Evolutionary conservation across 2,888 invertebrate species (phyloP).

Genomic region (Cryptops parisi): DNA sequence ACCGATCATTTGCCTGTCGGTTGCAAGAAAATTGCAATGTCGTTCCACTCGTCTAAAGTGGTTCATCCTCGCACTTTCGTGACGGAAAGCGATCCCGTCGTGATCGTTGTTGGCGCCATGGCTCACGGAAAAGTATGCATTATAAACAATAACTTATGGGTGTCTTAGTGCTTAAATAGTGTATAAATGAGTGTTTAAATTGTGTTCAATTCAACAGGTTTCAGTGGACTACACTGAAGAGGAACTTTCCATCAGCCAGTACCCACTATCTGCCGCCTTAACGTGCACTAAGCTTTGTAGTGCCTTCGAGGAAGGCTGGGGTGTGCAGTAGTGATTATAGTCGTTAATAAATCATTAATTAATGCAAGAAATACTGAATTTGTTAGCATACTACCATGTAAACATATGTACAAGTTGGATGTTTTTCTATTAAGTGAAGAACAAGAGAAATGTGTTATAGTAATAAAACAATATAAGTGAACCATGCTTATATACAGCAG

Average conservation of each 20-base stretch:
- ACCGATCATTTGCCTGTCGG: conserved; percentile 89
- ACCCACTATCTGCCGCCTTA: conserved; percentile 90
- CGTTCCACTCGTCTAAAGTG: conserved; percentile 66
- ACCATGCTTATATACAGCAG: no score
- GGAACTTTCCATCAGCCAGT: conserved; percentile 81
- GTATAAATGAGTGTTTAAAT: no score
- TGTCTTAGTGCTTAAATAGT: no score
- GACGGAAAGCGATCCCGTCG: conserved; percentile 61
- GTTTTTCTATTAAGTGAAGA: no score
- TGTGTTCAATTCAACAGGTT: no score
- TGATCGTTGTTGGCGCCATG: conserved; percentile 88
- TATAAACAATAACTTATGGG: no score
- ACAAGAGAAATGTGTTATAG: no score
- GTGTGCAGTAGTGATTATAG: conserved; percentile 49
- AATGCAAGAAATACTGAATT: no score
- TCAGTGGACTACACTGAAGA: conserved; percentile 75
- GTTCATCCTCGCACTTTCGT: conserved; percentile 58
- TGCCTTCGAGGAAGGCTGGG: conserved; percentile 91
- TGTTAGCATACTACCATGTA: no score
- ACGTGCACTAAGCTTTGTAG: conserved; percentile 90
- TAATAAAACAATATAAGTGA: no score
- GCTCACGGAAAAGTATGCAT: conserved; percentile 77
- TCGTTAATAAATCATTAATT: no score
- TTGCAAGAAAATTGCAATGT: conserved; percentile 74
- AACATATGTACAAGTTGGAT: no score